Conservation (phyloP, 2,797 vertebrate genomes). For the Rhincodon typus region DNA sequence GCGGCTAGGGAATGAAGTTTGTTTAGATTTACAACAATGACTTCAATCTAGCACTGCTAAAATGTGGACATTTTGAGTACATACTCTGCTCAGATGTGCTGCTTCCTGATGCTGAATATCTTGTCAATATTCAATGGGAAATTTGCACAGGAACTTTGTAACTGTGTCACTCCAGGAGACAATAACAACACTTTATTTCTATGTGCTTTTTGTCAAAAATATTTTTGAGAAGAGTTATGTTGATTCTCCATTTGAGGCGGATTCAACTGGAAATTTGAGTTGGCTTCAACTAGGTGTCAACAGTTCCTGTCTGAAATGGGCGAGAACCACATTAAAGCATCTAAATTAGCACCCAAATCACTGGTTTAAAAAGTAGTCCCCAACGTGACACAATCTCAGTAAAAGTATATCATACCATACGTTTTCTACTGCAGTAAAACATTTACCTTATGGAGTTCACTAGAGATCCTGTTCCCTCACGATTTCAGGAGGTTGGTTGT, state of each 20-base stretch:
- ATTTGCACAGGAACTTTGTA: neutral
- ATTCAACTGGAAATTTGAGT: neutral
- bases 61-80: neutral
- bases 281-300: neutral
- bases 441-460: neutral
- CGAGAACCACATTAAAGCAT: neutral
- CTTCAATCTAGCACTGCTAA: neutral
- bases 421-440: neutral
- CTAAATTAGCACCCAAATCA: neutral
- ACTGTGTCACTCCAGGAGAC: neutral
- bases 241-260: neutral
- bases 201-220: neutral
- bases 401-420: neutral
- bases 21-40: neutral
- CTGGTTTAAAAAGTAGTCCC: neutral
- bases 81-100: neutral
- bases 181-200: neutral
- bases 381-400: neutral
- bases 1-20: neutral
- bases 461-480: neutral
- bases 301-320: neutral
- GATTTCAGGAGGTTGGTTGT: neutral
- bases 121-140: neutral
- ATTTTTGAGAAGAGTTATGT: neutral
- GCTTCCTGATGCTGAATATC: neutral